These are phyloP conservation scores for Aphelenchoides besseyi DNA, from an alignment of 1,140 invertebrate species.

Conservation along the genomic window DNA sequence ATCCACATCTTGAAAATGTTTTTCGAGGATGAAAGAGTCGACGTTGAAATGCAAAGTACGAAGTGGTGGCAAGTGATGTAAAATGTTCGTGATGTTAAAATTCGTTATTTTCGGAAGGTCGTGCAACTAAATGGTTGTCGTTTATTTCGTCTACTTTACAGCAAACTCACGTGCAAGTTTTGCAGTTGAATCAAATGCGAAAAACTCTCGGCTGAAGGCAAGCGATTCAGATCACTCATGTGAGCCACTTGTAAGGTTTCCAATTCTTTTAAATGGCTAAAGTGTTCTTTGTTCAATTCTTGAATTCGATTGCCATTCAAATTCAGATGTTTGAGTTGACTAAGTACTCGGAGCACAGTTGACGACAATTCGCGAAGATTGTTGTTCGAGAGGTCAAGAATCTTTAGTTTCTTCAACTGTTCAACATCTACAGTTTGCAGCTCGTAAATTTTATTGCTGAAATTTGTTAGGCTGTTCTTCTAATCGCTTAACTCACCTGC, in stretches of 20 bases:
- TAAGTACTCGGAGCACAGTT: conserved; percentile 20
- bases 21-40: conserved; percentile 18
- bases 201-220: conserved; percentile 34
- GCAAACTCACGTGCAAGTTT: conserved; percentile 30
- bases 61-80: conserved; percentile 38
- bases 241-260: conserved; percentile 30
- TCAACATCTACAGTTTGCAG: conserved; percentile 27
- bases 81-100: conserved; percentile 36
- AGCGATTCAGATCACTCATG: conserved; percentile 26
- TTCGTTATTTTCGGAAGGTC: conserved; percentile 28
- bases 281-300: conserved; percentile 27
- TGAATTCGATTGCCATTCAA: conserved; percentile 33
- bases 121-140: conserved; percentile 28
- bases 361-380: conserved; percentile 31
- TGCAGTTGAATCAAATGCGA: conserved; percentile 24
- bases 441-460: conserved; percentile 41
- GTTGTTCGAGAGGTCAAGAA: conserved; percentile 33
- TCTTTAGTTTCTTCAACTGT: conserved; percentile 18
- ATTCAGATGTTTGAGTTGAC: conserved; percentile 35
- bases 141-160: conserved; percentile 5
- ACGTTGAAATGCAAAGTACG: conserved; percentile 37
- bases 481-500: conserved; percentile 14
- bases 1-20: conserved; percentile 31
- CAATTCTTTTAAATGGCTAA: conserved; percentile 36
- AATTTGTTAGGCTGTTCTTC: background rate